These are phyloP conservation scores for Halcyon chelicuti DNA, from an alignment of 2,797 vertebrate genomes.

Conservation along the genomic window DNA sequence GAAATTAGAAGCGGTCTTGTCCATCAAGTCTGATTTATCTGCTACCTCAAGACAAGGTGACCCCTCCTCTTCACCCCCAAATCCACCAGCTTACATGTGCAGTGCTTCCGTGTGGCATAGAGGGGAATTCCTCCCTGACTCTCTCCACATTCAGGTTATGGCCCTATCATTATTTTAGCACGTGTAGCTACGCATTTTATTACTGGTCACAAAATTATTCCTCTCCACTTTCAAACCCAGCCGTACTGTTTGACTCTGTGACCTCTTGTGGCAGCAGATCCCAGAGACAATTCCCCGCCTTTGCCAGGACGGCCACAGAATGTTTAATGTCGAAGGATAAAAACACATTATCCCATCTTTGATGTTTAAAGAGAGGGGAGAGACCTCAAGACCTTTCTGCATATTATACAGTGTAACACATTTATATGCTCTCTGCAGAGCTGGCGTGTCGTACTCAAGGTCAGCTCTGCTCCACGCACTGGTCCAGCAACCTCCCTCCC, in stretches of 20 bases:
- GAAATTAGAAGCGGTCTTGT: not conserved
- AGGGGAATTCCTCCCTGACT: conserved; percentile 1
- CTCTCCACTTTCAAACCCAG: conserved; percentile 41
- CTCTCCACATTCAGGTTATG: not conserved
- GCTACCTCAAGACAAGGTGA: not conserved
- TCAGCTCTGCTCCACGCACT: conserved; percentile 19
- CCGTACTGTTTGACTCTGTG: not conserved
- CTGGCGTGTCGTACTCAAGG: conserved; percentile 41
- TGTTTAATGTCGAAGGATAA: conserved; percentile 63
- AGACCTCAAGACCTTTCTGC: conserved; percentile 59
- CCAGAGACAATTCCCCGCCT: conserved; percentile 46
- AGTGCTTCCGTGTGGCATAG: not conserved
- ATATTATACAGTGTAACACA: conserved; percentile 35
- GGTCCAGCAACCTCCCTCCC: not conserved
- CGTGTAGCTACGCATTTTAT: conserved; percentile 34
- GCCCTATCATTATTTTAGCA: conserved; percentile 24
- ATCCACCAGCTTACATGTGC: not conserved
- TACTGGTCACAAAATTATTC: conserved; percentile 59
- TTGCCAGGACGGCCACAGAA: conserved; percentile 31
- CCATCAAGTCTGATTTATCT: not conserved
- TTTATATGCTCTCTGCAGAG: conserved; percentile 49
- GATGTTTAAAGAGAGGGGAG: conserved; percentile 60
- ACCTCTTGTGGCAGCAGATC: not conserved
- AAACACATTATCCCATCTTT: conserved; percentile 67
- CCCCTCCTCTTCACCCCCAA: not conserved